phyloP scores from a whole-genome alignment of 2,113 vertebrate species.

The Neolamprologus sp. region DNA sequence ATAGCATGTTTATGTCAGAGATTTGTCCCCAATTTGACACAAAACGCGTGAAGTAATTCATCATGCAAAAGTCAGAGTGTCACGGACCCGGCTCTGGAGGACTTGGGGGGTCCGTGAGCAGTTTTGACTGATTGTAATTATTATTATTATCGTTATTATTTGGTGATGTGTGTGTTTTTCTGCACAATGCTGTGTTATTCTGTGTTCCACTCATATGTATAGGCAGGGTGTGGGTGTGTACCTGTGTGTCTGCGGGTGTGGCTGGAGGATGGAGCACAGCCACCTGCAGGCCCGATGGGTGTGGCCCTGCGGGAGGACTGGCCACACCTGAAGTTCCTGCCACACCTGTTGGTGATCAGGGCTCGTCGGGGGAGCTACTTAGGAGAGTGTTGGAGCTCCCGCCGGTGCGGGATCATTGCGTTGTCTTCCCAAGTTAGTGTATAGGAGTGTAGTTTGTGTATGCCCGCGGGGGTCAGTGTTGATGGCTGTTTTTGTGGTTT shows the following conservation, averaged over 20 bases:
- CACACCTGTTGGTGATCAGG: not conserved
- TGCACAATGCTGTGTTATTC: not conserved
- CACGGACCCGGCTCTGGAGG: rapidly evolving
- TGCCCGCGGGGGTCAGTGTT: not conserved
- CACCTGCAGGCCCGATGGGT: not conserved
- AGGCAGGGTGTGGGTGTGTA: not conserved
- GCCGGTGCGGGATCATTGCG: rapidly evolving
- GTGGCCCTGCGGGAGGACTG: not conserved
- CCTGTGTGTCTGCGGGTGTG: not conserved
- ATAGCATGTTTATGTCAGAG: not conserved
- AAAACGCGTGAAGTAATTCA: not conserved
- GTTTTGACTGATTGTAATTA: not conserved
- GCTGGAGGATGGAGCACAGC: not conserved
- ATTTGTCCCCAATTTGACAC: not conserved
- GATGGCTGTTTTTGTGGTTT: not conserved
- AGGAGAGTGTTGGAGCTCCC: not conserved
- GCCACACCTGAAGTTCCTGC: not conserved
- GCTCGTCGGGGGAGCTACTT: not conserved
- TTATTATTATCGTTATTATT: not conserved
- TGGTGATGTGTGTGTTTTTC: not conserved
- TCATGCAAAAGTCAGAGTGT: not conserved
- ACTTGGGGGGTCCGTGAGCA: not conserved
- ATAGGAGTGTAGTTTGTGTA: not conserved
- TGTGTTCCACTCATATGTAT: not conserved
- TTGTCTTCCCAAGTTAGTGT: not conserved